These are phyloP conservation scores for Drosophila demipolita DNA, from an alignment of 2,888 invertebrate species.

Conservation along the genomic window DNA sequence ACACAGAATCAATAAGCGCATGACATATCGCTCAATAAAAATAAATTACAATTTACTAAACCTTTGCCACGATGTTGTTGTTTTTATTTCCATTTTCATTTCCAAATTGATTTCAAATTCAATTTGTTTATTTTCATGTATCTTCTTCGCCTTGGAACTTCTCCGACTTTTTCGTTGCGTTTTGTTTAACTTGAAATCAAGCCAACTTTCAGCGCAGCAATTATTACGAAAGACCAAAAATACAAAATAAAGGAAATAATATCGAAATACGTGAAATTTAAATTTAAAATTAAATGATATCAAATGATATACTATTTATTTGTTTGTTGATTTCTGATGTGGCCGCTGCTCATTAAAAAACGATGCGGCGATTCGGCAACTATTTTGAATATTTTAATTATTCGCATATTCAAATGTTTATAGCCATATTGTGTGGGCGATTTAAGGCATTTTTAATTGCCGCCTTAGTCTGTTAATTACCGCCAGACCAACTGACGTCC, in stretches of 20 bases:
- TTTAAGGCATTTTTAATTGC: constrained; percentile 71
- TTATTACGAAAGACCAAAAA: constrained; percentile 22
- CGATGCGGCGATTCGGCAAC: constrained; percentile 51
- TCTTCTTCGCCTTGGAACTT: constrained; percentile 24
- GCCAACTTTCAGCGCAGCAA: constrained; percentile 36
- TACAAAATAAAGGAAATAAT: background rate
- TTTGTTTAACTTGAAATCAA: constrained; percentile 38
- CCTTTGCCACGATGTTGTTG: constrained; percentile 54
- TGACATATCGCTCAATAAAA: constrained; percentile 78
- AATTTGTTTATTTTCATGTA: constrained; percentile 30
- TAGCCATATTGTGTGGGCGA: constrained; percentile 14
- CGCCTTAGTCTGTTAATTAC: constrained; percentile 45
- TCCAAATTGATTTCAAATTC: constrained; percentile 46
- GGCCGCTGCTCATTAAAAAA: constrained; percentile 62
- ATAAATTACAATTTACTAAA: constrained; percentile 80
- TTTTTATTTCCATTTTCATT: constrained; percentile 36
- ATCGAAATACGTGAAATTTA: constrained; percentile 15
- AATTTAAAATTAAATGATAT: constrained; percentile 21
- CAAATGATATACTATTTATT: constrained; percentile 26
- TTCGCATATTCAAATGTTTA: constrained; percentile 63
- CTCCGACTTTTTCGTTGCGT: constrained; percentile 3
- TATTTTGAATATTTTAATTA: constrained; percentile 78
- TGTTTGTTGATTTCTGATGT: constrained; percentile 36
- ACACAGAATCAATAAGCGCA: constrained; percentile 60
- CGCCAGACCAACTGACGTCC: constrained; percentile 68